Evolutionary conservation across 1,140 invertebrate species (phyloP).

Genomic region (Meloidogyne chitwoodi): DNA sequence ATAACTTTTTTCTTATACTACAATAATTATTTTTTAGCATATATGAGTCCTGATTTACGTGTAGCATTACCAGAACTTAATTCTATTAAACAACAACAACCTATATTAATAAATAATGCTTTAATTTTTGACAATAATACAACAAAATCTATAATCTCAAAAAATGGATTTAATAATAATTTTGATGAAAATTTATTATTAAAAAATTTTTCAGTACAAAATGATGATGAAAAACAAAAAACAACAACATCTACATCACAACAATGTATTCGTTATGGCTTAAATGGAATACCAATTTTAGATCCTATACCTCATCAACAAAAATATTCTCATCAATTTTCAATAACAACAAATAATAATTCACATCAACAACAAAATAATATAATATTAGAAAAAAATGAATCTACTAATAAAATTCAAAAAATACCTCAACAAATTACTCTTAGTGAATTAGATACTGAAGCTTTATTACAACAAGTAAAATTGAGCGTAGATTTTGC

Average conservation of each 20-base stretch:
- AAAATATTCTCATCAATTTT: conserved; percentile 1
- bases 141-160: not conserved
- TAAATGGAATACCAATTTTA: conserved; percentile 36
- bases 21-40: no score
- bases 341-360: conserved; percentile 7
- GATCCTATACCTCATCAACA: conserved; percentile 28
- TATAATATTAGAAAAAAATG: no score
- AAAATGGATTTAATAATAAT: not conserved
- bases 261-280: conserved; percentile 21
- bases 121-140: not conserved
- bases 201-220: not conserved
- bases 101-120: not conserved
- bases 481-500: conserved; percentile 36
- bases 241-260: not conserved
- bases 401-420: not conserved
- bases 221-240: not conserved
- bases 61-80: no score
- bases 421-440: conserved; percentile 1
- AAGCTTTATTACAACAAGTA: conserved; percentile 27
- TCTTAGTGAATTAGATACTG: conserved; percentile 38
- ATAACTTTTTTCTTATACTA: no score
- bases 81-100: not conserved
- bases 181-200: not conserved
- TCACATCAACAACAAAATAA: not conserved
- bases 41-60: no score